Conservation (phyloP, 2,797 vertebrate species). For the Varecia variegata region DNA sequence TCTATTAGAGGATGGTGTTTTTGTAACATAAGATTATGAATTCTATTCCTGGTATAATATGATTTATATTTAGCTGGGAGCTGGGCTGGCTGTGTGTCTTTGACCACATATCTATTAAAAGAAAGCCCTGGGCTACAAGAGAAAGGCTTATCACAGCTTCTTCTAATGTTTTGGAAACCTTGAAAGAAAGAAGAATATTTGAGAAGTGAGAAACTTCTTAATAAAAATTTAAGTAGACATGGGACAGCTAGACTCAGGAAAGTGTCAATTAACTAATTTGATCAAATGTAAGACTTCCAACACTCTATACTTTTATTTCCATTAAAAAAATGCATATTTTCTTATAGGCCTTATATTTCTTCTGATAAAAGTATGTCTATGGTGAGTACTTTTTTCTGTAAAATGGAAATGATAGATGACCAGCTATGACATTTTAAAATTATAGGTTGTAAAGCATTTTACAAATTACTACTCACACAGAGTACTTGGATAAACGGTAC, state of each 20-base stretch:
- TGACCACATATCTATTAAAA: slow-evolving; percentile 66
- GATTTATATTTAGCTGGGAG: slow-evolving; percentile 66
- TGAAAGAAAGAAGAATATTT: slow-evolving; percentile 49
- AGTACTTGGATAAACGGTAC: slow-evolving; percentile 1
- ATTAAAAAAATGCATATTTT: neutral
- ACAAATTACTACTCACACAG: slow-evolving; percentile 38
- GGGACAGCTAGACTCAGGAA: neutral
- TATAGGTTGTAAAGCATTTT: slow-evolving; percentile 22
- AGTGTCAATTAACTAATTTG: neutral
- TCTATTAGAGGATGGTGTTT: slow-evolving; percentile 50
- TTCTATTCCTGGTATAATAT: slow-evolving; percentile 53
- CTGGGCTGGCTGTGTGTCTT: slow-evolving; percentile 45
- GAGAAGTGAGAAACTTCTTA: slow-evolving; percentile 44
- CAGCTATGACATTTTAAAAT: slow-evolving; percentile 54
- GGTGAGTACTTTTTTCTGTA: neutral
- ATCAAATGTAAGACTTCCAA: neutral
- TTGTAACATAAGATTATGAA: slow-evolving; percentile 64
- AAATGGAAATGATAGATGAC: slow-evolving; percentile 45
- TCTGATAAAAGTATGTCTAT: neutral
- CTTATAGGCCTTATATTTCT: neutral
- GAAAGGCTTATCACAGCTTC: slow-evolving; percentile 48
- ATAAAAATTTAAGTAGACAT: slow-evolving; percentile 35
- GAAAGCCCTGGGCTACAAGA: slow-evolving; percentile 20
- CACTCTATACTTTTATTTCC: slow-evolving; percentile 25
- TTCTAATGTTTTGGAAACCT: slow-evolving; percentile 33